phyloP scores from a whole-genome alignment of 2,113 vertebrate species.

The Opisthocomus hoazin region DNA sequence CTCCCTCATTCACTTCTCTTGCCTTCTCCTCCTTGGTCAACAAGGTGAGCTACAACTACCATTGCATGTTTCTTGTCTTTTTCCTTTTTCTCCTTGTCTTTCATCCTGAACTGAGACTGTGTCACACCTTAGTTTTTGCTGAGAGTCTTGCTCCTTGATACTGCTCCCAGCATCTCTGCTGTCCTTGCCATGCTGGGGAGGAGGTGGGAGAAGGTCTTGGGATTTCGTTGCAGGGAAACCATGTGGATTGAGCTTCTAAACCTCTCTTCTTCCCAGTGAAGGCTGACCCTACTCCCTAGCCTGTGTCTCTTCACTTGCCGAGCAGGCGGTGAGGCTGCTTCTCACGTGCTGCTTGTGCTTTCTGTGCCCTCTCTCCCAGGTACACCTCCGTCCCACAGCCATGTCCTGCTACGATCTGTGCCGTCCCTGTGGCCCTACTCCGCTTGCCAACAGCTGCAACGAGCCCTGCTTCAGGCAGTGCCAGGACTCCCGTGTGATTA shows the following conservation, averaged over 20 bases:
- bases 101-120: fast-evolving
- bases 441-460: not conserved
- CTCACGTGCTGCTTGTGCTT: fast-evolving
- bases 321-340: fast-evolving
- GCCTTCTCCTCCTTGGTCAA: not conserved
- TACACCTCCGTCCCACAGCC: not conserved
- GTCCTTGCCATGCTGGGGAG: too few species aligned
- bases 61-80: not conserved
- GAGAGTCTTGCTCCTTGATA: not conserved
- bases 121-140: fast-evolving
- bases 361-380: not conserved
- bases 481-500: not conserved
- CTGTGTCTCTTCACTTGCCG: fast-evolving
- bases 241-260: fast-evolving
- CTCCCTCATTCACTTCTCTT: not conserved
- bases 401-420: not conserved
- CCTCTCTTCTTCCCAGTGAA: fast-evolving
- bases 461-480: not conserved
- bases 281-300: not conserved
- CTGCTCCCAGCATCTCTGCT: not conserved
- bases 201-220: not conserved
- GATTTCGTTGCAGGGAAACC: fast-evolving
- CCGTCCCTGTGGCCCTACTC: not conserved
- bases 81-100: too few species aligned
- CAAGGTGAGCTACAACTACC: not conserved